Base-by-base conservation (phyloP, 1,140 invertebrate species). In the Zaprionus inermis region DNA sequence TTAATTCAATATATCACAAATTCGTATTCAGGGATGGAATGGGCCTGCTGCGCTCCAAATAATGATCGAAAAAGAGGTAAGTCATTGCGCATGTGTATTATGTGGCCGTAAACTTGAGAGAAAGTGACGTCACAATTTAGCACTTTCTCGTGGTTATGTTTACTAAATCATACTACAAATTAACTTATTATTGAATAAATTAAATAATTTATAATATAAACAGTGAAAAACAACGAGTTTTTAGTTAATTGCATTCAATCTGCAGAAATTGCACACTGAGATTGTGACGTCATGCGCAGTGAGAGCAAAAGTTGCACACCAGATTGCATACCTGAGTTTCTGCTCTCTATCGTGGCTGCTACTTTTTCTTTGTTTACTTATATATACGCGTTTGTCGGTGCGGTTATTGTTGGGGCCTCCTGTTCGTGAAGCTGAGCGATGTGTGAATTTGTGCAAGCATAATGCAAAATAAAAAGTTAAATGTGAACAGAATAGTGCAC, bases 341-440 rank as follows among this genome's bases (percentile, higher is more conserved):
- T 41, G 10, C 72, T 58, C 34, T 54, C 12, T 44, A 49, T 44
- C 44, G 34, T 51, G 32, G 32, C 55, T 57, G 41, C 56, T 60
- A 76, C 61, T 76, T 76, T 76, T 76, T 72, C 69, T 76, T 76
- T 76, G 73, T 76, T 76, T 70, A 70, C 67, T 70, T 76, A 76
- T 76, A 76, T 76, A 71, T 70, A 72, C 69, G 60, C 65, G 65
- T 61, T 71, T 60, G 68, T 72, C 60, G 73, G 69, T 76, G 61
- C 73, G 73, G 66, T 70, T 74, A 57, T 61, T 63, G 72, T 74
- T 74, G 67, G 66, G 66, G 57, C 30, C 30, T 38, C n/a, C 36
- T 55, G 49, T 69, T 63, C 16, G 38, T 55, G 30, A 22, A n/a
- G 51, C 41, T 36, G 38, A 16, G 52, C 36, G 66, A 38, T 71